A percentile compares a stretch with the other conserved stretches of the same genome.
Conservation (phyloP, 2,113 vertebrate genomes). For the Rhadina sibilatrix region DNA sequence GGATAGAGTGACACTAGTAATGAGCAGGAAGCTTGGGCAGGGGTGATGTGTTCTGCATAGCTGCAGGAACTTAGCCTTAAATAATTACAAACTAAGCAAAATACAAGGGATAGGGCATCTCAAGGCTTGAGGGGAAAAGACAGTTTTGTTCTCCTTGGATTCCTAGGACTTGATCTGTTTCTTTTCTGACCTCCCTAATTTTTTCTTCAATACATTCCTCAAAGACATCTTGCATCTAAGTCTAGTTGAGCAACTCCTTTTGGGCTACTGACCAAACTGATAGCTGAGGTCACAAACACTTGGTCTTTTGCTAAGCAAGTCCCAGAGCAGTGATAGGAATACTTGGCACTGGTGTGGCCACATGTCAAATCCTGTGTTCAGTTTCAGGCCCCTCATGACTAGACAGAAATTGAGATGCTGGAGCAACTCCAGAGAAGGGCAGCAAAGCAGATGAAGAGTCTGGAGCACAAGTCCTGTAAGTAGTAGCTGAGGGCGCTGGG, state of each 20-base stretch:
- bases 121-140: not conserved
- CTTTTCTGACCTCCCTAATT: not conserved
- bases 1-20: not conserved
- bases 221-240: not conserved
- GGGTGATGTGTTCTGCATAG: not conserved
- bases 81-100: not conserved
- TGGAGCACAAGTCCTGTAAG: not conserved
- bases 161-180: not conserved
- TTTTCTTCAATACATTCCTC: not conserved
- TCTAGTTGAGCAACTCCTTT: not conserved
- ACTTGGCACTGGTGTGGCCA: not conserved
- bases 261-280: not conserved
- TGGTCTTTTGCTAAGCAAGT: not conserved
- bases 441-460: not conserved
- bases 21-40: not conserved
- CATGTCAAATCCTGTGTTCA: not conserved
- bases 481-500: not conserved
- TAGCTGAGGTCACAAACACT: not conserved
- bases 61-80: not conserved
- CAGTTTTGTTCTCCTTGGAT: not conserved
- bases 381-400: not conserved
- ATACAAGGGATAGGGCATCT: not conserved
- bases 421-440: not conserved
- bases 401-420: not conserved
- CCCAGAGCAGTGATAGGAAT: not conserved